phyloP scores from a whole-genome alignment of 2,797 vertebrate species.

The Peromyscus aztecus region DNA sequence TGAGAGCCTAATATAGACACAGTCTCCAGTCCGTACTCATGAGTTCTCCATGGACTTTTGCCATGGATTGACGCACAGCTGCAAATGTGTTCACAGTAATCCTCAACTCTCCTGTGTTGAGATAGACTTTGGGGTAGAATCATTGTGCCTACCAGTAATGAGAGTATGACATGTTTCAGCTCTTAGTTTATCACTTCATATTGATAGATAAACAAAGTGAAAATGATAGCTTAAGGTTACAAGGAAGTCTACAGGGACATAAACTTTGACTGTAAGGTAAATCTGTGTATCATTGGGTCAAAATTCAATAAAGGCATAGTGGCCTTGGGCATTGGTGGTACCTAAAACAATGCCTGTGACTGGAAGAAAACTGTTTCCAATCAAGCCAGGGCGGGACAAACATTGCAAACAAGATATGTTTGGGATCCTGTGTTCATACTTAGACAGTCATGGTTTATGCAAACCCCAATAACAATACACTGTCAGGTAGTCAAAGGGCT shows the following conservation, averaged over 20 bases:
- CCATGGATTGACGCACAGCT: conserved; percentile 68
- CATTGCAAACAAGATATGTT: neutral
- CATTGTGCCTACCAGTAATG: conserved; percentile 35
- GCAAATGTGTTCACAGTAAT: conserved; percentile 42
- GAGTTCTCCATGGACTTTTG: conserved; percentile 69
- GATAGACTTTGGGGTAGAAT: conserved; percentile 52
- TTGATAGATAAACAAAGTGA: neutral
- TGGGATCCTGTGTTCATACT: neutral
- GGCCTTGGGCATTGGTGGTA: neutral
- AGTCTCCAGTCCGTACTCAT: conserved; percentile 62
- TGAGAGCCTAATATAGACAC: conserved; percentile 71
- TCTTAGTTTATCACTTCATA: conserved; percentile 31
- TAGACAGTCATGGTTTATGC: neutral
- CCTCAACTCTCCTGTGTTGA: conserved; percentile 49
- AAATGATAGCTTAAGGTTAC: neutral
- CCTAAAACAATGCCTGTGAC: neutral
- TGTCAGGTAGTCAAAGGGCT: neutral
- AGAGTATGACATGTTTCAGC: neutral
- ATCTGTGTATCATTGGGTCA: neutral
- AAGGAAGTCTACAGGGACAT: neutral
- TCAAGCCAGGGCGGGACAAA: neutral
- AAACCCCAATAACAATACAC: neutral
- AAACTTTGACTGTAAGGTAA: neutral
- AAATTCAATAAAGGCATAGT: neutral
- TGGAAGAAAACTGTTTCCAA: neutral